A percentile compares a stretch with the other conserved stretches of the same genome.
Conservation (phyloP, 2,888 invertebrate genomes). For the Scaeva pyrastri region DNA sequence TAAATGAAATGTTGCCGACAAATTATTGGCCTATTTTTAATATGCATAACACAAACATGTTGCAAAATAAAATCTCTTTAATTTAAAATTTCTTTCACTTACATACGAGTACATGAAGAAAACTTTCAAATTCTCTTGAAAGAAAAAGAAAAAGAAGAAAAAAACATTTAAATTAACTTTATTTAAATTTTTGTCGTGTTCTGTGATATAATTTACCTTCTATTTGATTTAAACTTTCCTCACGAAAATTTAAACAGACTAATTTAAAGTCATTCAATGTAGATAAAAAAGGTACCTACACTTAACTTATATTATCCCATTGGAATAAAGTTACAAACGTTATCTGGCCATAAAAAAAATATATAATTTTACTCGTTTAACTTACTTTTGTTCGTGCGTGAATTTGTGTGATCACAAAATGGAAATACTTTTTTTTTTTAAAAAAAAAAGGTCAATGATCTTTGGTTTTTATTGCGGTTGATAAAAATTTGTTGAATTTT, state of each 20-base stretch:
- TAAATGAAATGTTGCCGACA: no score
- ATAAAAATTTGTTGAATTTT: constrained; percentile 3
- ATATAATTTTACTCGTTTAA: not conserved
- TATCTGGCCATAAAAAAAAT: constrained; percentile 28
- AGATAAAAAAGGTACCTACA: not conserved
- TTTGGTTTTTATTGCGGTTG: not conserved
- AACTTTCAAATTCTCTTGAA: constrained; percentile 8
- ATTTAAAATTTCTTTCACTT: not conserved
- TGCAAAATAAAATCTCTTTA: not conserved
- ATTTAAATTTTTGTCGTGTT: constrained; percentile 30
- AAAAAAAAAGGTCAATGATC: not conserved
- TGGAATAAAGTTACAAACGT: constrained; percentile 21
- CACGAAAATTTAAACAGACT: constrained; percentile 35
- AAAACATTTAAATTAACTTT: not conserved
- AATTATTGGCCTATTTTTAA: no score
- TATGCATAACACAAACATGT: no score
- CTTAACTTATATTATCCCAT: not conserved
- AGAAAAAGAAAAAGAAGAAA: not conserved
- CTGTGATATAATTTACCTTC: constrained; percentile 15
- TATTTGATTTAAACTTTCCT: constrained; percentile 35
- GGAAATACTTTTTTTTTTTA: not conserved
- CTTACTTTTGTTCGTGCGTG: not conserved
- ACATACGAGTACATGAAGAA: not conserved
- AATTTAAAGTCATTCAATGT: constrained; percentile 31
- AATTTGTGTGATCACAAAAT: not conserved